Evolutionary conservation across 1,140 invertebrate species (phyloP).

Genomic region (Apocrypta bakeri): DNA sequence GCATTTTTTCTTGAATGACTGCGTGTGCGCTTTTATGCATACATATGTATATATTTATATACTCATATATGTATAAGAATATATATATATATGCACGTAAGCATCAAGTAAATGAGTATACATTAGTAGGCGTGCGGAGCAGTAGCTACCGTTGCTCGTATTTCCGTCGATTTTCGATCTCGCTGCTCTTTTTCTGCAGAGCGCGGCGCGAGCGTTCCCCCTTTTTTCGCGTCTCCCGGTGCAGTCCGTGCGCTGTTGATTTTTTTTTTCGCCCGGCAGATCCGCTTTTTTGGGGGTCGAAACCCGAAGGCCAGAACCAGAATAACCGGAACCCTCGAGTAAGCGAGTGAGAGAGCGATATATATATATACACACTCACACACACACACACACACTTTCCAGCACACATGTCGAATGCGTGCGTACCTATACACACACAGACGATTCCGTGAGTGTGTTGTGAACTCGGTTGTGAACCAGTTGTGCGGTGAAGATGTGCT

Average conservation of each 20-base stretch:
- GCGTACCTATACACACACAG: not conserved
- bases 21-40: no score
- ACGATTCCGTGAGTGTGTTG: not conserved
- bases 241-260: not conserved
- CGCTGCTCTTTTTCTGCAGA: conserved; percentile 26
- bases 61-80: no score
- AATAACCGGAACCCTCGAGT: conserved; percentile 61
- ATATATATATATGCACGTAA: no score
- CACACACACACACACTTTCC: conserved; percentile 16
- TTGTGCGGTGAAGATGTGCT: not conserved
- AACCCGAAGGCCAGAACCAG: conserved; percentile 61
- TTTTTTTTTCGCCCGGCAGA: conserved; percentile 27
- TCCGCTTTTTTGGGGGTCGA: conserved; percentile 58
- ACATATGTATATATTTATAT: no score
- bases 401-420: not conserved
- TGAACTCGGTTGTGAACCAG: not conserved
- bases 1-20: not conserved
- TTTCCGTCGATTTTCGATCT: conserved; percentile 41
- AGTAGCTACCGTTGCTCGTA: conserved; percentile 29
- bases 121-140: not conserved
- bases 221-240: conserved; percentile 14
- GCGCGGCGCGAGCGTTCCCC: not conserved
- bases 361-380: conserved; percentile 21
- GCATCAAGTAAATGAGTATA: not conserved
- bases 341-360: not conserved